phyloP scores from a whole-genome alignment of 2,113 vertebrate species.

The Saimiri boliviensis region DNA sequence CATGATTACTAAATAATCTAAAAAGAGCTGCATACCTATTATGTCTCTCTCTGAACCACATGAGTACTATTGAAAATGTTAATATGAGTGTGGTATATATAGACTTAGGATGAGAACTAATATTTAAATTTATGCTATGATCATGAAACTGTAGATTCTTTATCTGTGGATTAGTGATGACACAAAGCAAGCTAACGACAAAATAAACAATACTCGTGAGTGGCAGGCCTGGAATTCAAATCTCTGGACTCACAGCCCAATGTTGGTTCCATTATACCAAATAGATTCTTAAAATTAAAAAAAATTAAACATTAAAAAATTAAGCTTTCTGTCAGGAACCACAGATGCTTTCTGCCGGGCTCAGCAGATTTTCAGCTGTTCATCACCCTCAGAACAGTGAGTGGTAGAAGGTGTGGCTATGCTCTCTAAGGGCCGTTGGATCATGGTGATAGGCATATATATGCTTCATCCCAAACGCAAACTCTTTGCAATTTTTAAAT shows the following conservation, averaged over 20 bases:
- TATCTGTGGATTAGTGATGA: not conserved
- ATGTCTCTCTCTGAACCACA: not conserved
- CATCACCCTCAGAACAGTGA: not conserved
- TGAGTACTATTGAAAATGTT: not conserved
- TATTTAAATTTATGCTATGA: not conserved
- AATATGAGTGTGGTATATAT: not conserved
- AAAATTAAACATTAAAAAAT: not conserved
- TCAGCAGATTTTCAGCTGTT: conserved; percentile 29
- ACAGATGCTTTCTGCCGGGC: conserved; percentile 50
- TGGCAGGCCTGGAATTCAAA: not conserved
- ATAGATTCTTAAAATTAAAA: not conserved
- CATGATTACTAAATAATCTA: not conserved
- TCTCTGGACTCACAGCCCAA: not conserved
- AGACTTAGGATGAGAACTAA: not conserved
- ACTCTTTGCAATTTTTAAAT: not conserved
- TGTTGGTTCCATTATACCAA: not conserved
- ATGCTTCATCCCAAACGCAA: not conserved
- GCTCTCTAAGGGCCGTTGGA: not conserved
- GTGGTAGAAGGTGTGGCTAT: not conserved
- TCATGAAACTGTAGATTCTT: not conserved
- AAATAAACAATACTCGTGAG: not conserved
- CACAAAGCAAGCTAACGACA: not conserved
- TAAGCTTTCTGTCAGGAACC: not conserved
- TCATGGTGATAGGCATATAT: not conserved
- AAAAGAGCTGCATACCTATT: not conserved